Evolutionary conservation across 92 coral and sea anemone species (phyloP), one percentile per base, ranked within the genome.

Genomic region (Pocillopora grandis): DNA sequence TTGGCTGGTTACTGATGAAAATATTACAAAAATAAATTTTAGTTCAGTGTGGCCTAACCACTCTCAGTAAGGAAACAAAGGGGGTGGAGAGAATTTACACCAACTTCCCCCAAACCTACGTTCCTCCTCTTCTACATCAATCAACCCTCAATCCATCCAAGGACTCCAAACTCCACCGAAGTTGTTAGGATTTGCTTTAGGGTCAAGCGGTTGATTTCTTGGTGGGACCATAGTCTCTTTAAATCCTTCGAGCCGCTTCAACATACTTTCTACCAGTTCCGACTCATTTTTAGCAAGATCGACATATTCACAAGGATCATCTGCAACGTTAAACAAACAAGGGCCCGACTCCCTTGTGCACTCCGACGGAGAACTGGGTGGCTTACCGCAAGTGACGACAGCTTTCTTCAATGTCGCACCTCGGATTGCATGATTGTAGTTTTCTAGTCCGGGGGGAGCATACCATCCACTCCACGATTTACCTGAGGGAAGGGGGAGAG

Each of bases 181-280:
- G 71, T 81, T 87, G 15, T 74, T 61, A 5, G 98, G 98, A 67
- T 88, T 76, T 2, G 93, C 93, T 3, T 65, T 58, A 1, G 83
- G 89, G 48, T 94, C 98, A 62, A 15, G 58, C 17, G 89, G 91
- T 23, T 52, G 63, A 66, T 94, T 94, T 52, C 91, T 88, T 15
- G 92, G 92, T n/a, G 94, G 87, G n/a, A 91, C 95, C 98, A 94
- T 94, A 16, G 88, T 93, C 73, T 91, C 33, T 77, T 85, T 91
- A 79, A 89, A 92, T 48, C 87, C 77, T 86, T 91, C 95, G 23
- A 94, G 80, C 93, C 92, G 86, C 23, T 63, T 63, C 81, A 92
- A 31, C 98, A 94, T 91, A 74, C 52, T 66, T 1, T 71, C 72
- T 71, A 94, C 86, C 16, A 92, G 42, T 17, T 81, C 89, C 10